phyloP scores from a whole-genome alignment of 2,888 invertebrate genomes.

The Anthoptus insignis region DNA sequence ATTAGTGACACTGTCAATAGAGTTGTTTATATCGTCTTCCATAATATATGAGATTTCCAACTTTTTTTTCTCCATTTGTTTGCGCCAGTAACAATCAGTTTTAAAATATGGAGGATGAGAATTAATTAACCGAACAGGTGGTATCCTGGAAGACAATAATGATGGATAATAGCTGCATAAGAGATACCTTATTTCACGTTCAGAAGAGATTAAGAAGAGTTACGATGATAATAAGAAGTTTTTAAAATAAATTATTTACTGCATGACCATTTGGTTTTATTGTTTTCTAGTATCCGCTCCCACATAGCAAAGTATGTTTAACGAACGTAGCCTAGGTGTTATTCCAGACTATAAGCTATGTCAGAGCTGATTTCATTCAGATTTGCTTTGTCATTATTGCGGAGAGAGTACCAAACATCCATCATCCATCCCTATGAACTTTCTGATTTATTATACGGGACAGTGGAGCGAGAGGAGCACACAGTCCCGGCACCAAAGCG shows the following conservation, averaged over 20 bases:
- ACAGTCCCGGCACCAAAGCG: too few relatives aligned
- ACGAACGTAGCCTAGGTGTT: too few relatives aligned
- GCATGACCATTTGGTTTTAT: slow-evolving; percentile 69
- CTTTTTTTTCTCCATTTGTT: slow-evolving; percentile 63
- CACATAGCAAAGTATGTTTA: too few relatives aligned
- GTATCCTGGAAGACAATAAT: slow-evolving; percentile 86
- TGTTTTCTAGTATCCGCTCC: slow-evolving; percentile 35
- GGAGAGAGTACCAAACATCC: too few relatives aligned
- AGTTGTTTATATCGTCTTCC: slow-evolving; percentile 75
- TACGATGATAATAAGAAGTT: slow-evolving; percentile 79
- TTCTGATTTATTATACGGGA: too few relatives aligned
- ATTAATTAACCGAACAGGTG: slow-evolving; percentile 62
- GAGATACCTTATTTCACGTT: slow-evolving; percentile 78
- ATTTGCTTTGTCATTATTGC: too few relatives aligned
- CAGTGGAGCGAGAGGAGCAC: too few relatives aligned
- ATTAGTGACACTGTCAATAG: slow-evolving; percentile 49
- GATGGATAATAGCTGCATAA: slow-evolving; percentile 79
- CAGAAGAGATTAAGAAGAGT: slow-evolving; percentile 73
- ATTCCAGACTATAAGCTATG: too few relatives aligned
- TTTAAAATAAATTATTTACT: slow-evolving; percentile 85
- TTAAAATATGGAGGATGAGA: slow-evolving; percentile 48
- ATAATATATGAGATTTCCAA: slow-evolving; percentile 72
- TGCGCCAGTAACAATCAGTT: slow-evolving; percentile 59
- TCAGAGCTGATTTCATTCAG: too few relatives aligned
- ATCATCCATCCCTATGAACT: too few relatives aligned